A percentile compares a stretch with the other conserved stretches of the same genome.
These are phyloP conservation scores for Corythornis cristatus DNA, from an alignment of 2,113 vertebrate species.

Conservation along the genomic window DNA sequence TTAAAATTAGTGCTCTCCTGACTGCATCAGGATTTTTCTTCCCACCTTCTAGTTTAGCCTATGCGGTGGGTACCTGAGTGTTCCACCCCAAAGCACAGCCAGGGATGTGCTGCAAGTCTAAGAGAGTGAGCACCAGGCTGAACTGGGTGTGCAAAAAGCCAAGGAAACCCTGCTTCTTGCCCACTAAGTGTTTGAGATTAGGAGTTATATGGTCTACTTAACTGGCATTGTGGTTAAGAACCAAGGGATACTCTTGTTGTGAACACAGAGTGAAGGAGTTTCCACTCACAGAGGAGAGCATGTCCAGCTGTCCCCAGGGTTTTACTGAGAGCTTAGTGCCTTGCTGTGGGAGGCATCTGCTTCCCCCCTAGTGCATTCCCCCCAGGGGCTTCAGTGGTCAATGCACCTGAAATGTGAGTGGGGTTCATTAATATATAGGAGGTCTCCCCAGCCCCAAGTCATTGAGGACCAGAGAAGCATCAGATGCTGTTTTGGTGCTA, in stretches of 20 bases:
- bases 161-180: neutral
- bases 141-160: neutral
- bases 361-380: neutral
- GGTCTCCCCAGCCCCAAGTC: neutral
- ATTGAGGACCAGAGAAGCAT: neutral
- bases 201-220: neutral
- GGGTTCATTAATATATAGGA: rapidly evolving
- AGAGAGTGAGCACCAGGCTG: neutral
- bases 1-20: neutral
- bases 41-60: rapidly evolving
- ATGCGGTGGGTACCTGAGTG: rapidly evolving
- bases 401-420: neutral
- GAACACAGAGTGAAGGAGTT: neutral
- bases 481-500: neutral
- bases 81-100: neutral
- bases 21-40: neutral
- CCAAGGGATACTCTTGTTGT: neutral
- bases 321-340: neutral
- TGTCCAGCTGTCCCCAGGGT: neutral
- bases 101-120: neutral
- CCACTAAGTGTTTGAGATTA: neutral
- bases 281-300: rapidly evolving
- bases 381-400: neutral
- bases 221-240: neutral
- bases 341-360: neutral